Base-by-base conservation (phyloP, 2,888 invertebrate genomes). In the Neoascia interrupta region DNA sequence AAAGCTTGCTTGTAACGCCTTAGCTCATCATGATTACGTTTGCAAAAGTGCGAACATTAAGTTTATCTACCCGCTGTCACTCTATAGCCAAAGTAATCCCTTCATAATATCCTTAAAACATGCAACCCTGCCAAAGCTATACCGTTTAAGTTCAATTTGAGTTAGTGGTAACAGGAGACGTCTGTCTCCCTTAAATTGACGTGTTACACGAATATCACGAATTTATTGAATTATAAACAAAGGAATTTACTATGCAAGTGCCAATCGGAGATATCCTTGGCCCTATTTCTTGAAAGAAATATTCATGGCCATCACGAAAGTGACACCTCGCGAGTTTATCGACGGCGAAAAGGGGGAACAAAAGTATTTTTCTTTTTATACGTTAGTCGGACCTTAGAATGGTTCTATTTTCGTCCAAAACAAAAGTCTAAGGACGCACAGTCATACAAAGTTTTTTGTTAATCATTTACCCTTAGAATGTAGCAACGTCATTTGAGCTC, bases 221-320 rank as follows among this genome's bases (percentile, higher is more conserved):
- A 34, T 53, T 64, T 41, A 53, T 43, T 63, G 19, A 34, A 23
- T 3, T 53, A 64, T 53, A 45, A 53, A 43, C 16, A 53, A 45
- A n/a, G 34, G 26, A 43, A 53, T 64, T 54, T 36, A 36, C 18
- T 53, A n/a, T 13, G 11, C 64, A 31, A 5, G n/a, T n/a, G n/a
- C n/a, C 19, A 36, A 36, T 64, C 36, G 26, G 3, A 5, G 53
- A 36, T 36, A 43, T 64, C 53, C 53, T 43, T 64, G 64, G 10
- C 63, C 63, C 5, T 2, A 8, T 37, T 53, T 37, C 15, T 53
- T 23, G 5, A 6, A 8, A 43, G 6, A 41, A 23, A 5, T 16
- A 10, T 15, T 15, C 21, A 23, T 36, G 45, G 31, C 45, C 21
- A 11, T 23, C 60, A 21, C 45, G 23, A 23, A 21, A 58, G 21